Percentiles rank a stretch among this genome's conserved stretches.
These are phyloP conservation scores for Metopolophium dirhodum DNA, from an alignment of 1,140 invertebrate species.

Conservation along the genomic window DNA sequence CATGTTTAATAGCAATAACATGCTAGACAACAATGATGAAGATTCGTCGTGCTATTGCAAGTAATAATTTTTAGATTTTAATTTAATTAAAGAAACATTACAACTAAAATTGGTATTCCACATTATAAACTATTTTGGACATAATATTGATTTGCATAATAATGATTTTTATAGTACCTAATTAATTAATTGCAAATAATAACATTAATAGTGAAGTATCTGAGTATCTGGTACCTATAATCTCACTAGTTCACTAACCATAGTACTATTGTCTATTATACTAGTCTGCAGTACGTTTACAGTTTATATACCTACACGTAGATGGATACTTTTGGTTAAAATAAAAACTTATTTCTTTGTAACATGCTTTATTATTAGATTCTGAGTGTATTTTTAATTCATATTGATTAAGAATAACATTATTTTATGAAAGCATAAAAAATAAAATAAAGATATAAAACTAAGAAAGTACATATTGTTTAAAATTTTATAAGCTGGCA, in stretches of 20 bases:
- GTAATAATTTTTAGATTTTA: slow-evolving; percentile 32
- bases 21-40: slow-evolving; percentile 37
- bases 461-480: too few relatives aligned
- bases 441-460: too few relatives aligned
- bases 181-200: background rate
- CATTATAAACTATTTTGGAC: background rate
- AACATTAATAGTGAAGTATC: too few relatives aligned
- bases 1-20: background rate
- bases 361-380: background rate
- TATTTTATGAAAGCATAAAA: too few relatives aligned
- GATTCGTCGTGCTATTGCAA: slow-evolving; percentile 43
- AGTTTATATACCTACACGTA: too few relatives aligned
- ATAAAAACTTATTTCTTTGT: too few relatives aligned
- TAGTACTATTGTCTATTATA: too few relatives aligned
- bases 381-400: background rate
- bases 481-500: too few relatives aligned
- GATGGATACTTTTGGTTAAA: too few relatives aligned
- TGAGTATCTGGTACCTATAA: too few relatives aligned
- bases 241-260: too few relatives aligned
- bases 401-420: background rate
- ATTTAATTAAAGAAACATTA: background rate
- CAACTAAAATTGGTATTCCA: background rate
- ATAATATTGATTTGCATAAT: background rate
- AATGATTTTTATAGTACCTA: background rate
- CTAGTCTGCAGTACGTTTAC: too few relatives aligned